Conservation (phyloP, 2,797 vertebrate genomes). For the Philypnodon macrostomus region DNA sequence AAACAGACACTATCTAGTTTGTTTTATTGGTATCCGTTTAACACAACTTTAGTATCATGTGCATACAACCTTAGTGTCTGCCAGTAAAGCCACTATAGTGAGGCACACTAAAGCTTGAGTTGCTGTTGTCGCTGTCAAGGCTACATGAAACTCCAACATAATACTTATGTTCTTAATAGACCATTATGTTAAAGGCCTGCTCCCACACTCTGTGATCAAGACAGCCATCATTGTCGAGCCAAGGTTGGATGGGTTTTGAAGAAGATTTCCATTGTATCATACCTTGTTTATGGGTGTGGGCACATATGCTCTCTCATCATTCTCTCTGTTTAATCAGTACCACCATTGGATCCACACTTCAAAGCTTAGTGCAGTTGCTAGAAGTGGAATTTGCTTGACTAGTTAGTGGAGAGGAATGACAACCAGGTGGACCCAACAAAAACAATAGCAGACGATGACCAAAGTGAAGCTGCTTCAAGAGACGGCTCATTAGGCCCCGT, state of each 20-base stretch:
- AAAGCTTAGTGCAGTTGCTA: conserved; percentile 45
- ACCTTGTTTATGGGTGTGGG: conserved; percentile 10
- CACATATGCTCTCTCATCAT: conserved; percentile 29
- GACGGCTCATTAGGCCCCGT: conserved; percentile 42
- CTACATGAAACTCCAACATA: conserved; percentile 27
- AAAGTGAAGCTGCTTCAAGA: conserved; percentile 42
- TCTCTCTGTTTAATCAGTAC: conserved; percentile 51
- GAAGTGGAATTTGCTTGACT: conserved; percentile 47
- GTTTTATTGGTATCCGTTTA: too few species aligned
- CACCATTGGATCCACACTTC: conserved; percentile 38
- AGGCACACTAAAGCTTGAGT: too few species aligned
- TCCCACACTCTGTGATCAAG: conserved; percentile 34
- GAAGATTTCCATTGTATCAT: conserved; percentile 12
- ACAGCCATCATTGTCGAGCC: conserved; percentile 13
- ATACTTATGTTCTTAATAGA: conserved; percentile 28
- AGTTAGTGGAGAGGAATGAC: conserved; percentile 43
- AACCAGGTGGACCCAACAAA: conserved; percentile 45
- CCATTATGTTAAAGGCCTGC: conserved; percentile 19
- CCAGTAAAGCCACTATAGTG: too few species aligned
- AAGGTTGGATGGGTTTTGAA: conserved; percentile 21
- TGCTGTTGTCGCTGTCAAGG: conserved; percentile 29
- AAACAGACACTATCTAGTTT: too few species aligned
- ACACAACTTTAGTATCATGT: too few species aligned
- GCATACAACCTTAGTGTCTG: too few species aligned
- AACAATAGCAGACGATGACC: conserved; percentile 45